Base-by-base conservation (phyloP, 2,113 vertebrate genomes). In the Microcebus tavaratra region DNA sequence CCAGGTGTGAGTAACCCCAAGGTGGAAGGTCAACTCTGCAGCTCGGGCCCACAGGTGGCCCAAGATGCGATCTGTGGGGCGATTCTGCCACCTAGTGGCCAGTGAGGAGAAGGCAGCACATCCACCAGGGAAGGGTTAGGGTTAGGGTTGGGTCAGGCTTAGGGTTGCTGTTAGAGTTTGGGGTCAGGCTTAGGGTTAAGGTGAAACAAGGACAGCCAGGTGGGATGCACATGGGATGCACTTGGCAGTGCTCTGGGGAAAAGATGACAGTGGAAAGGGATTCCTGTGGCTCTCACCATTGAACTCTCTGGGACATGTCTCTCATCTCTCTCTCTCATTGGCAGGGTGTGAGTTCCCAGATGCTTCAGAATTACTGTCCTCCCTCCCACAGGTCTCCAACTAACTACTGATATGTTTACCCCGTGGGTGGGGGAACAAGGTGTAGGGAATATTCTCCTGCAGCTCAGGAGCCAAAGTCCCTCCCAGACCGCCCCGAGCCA, bases 31-130 rank as follows among this genome's bases (percentile, higher is more conserved):
- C 63, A 3, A 17, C 31, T 29, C 25, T 12, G 29, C 6, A 10
- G 61, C 29, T 5, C 13, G 0, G 14, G 12, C 20, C 53, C 5
- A 8, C 0, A 1, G 9, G 27, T 0, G 0, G 6, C 48, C 13
- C 27, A 0, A 7, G 31, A 3, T 6, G 76, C 8, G 48, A 90
- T 92, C 36, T 1, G 63, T 48, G 76, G 34, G 4, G 53, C n/a
- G 31, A 90, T 97, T 63, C 90, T 93, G 80, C 92, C 97, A 94
- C 42, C 97, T 92, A 3, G 29, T 27, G 96, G 73, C 34, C 0
- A 0, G 0, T 2, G 0, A 1, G 14, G 59, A 89, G 67, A 95
- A 57, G 27, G 65, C 75, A 0, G 59, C 4, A 14, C 36, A 8
- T 7, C 8, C 48, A 1, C 79, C 0, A 1, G 1, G 5, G 27